Evolutionary conservation across 2,797 vertebrate genomes (phyloP).

Genomic region (Eurystomus glaucurus): DNA sequence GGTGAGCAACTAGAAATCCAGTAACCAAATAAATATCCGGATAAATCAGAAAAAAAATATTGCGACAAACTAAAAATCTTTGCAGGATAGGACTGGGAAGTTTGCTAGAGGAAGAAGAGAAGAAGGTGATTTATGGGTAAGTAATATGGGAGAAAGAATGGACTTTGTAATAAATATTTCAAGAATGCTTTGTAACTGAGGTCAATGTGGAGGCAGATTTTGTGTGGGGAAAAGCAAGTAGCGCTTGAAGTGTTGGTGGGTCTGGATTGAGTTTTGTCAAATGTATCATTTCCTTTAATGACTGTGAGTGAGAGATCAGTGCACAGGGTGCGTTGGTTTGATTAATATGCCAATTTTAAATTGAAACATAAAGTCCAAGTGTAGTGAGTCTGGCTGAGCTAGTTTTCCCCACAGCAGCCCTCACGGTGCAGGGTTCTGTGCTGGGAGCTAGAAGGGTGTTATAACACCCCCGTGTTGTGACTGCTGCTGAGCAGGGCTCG

Average conservation of each 20-base stretch:
- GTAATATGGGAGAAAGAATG: background rate
- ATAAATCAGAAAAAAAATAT: background rate
- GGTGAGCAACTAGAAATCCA: background rate
- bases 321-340: background rate
- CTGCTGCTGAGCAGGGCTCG: too few species aligned
- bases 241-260: background rate
- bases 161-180: slow-evolving; percentile 54
- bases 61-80: background rate
- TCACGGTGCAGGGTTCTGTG: too few species aligned
- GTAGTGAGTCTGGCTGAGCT: background rate
- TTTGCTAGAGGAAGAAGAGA: slow-evolving; percentile 2
- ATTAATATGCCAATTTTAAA: background rate
- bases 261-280: background rate
- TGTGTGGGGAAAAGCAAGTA: background rate
- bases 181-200: background rate
- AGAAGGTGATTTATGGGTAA: background rate
- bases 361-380: background rate
- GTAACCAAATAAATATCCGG: background rate
- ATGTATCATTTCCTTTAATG: background rate
- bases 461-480: too few species aligned
- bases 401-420: too few species aligned
- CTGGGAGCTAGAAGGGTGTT: too few species aligned
- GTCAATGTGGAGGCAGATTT: background rate
- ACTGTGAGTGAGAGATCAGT: background rate
- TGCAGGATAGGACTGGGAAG: background rate